phyloP scores from a whole-genome alignment of 2,113 vertebrate genomes.

The Thinocorus orbignyianus region DNA sequence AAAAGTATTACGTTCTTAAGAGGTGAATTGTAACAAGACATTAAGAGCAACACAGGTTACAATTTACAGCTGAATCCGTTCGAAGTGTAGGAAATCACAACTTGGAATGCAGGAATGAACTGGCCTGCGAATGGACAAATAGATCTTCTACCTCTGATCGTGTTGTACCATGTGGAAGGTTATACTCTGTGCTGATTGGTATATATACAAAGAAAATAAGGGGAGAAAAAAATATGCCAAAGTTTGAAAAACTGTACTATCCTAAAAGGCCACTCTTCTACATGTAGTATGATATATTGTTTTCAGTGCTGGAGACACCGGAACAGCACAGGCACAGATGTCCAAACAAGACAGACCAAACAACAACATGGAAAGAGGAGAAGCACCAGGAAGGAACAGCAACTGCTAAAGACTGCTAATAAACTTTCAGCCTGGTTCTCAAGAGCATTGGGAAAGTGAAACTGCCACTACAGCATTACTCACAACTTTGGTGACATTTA shows the following conservation, averaged over 20 bases:
- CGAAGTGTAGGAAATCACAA: neutral
- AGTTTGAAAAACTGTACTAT: neutral
- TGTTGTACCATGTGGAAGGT: neutral
- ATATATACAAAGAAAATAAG: neutral
- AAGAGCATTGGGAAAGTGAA: neutral
- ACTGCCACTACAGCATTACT: neutral
- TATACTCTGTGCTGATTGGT: neutral
- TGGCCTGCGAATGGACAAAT: neutral
- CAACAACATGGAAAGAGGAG: neutral
- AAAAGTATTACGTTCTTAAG: neutral
- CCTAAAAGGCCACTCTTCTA: neutral
- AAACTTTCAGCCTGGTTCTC: neutral
- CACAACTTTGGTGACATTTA: neutral
- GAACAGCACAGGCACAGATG: neutral
- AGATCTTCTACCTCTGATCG: neutral
- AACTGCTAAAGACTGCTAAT: neutral
- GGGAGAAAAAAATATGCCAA: neutral
- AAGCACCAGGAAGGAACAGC: neutral
- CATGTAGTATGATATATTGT: neutral
- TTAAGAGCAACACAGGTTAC: neutral
- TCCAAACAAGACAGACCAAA: neutral
- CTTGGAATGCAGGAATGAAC: neutral
- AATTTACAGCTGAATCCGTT: neutral
- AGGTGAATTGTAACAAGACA: neutral
- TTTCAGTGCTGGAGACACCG: neutral